These are phyloP conservation scores for Hecatera dysodea DNA, from an alignment of 2,888 invertebrate genomes.

Conservation along the genomic window DNA sequence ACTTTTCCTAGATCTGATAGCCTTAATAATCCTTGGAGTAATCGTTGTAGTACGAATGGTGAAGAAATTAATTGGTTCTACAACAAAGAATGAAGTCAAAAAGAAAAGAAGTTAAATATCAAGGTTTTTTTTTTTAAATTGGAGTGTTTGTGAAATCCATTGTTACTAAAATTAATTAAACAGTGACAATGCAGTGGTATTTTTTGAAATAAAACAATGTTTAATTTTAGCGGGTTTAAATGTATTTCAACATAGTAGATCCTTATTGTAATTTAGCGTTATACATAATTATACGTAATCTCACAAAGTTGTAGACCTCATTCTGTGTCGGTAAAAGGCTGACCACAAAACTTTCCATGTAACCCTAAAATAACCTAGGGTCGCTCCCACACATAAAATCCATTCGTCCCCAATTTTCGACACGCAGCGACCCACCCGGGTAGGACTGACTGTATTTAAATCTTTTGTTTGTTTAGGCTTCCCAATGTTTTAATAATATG, in stretches of 20 bases:
- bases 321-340: constrained; percentile 6
- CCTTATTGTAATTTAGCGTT: background rate
- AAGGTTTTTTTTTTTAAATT: background rate
- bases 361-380: constrained; percentile 46
- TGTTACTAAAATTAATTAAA: background rate
- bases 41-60: constrained; percentile 23
- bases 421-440: constrained; percentile 28
- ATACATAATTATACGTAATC: constrained; percentile 5
- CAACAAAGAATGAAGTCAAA: constrained; percentile 20
- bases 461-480: constrained; percentile 67
- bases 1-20: constrained; percentile 77
- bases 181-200: too few relatives aligned
- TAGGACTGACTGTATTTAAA: constrained; percentile 57
- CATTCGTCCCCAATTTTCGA: constrained; percentile 52
- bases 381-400: constrained; percentile 42
- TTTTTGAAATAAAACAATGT: background rate
- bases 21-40: constrained; percentile 50
- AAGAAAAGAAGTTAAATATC: constrained; percentile 42
- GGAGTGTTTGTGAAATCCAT: background rate
- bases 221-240: background rate
- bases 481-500: constrained; percentile 68
- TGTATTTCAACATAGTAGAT: background rate
- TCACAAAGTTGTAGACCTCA: constrained; percentile 11
- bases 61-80: constrained; percentile 28
- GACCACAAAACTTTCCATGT: constrained; percentile 29